Evolutionary conservation across 2,113 vertebrate species (phyloP).

Genomic region (Callipepla californica): DNA sequence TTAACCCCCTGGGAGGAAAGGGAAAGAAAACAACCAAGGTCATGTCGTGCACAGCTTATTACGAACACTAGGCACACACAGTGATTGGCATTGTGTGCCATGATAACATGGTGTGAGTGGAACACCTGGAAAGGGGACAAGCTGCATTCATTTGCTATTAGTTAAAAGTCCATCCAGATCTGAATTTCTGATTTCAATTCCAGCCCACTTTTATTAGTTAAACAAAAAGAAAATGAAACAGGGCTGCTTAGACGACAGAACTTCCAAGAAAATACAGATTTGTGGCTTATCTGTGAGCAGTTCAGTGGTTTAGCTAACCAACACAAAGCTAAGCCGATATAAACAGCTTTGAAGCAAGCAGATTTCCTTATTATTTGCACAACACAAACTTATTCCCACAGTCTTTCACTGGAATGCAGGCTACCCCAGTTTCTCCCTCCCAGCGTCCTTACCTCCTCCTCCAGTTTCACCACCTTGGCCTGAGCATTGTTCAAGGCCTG

Average conservation of each 20-base stretch:
- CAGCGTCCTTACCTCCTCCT: constrained; percentile 90
- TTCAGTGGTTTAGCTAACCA: constrained; percentile 18
- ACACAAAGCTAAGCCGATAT: not conserved
- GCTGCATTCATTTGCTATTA: not conserved
- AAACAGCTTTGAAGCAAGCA: constrained; percentile 31
- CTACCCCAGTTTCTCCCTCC: not conserved
- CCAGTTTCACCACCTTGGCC: constrained; percentile 96
- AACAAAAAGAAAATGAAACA: constrained; percentile 27
- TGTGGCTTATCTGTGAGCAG: constrained; percentile 17
- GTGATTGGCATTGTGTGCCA: not conserved
- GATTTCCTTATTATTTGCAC: not conserved
- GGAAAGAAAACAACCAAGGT: constrained; percentile 24
- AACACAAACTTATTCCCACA: not conserved
- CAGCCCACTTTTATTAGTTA: constrained; percentile 20
- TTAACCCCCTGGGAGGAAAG: constrained; percentile 13
- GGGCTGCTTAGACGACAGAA: constrained; percentile 9
- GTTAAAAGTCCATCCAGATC: constrained; percentile 25
- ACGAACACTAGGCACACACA: accelerated
- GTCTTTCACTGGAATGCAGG: not conserved
- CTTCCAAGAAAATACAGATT: constrained; percentile 27
- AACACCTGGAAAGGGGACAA: constrained; percentile 39
- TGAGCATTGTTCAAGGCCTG: constrained; percentile 97
- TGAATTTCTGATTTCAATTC: constrained; percentile 25
- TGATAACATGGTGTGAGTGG: not conserved
- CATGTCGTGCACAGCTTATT: not conserved